Conservation (phyloP, 1,140 invertebrate species). For the Latrodectus geometricus region DNA sequence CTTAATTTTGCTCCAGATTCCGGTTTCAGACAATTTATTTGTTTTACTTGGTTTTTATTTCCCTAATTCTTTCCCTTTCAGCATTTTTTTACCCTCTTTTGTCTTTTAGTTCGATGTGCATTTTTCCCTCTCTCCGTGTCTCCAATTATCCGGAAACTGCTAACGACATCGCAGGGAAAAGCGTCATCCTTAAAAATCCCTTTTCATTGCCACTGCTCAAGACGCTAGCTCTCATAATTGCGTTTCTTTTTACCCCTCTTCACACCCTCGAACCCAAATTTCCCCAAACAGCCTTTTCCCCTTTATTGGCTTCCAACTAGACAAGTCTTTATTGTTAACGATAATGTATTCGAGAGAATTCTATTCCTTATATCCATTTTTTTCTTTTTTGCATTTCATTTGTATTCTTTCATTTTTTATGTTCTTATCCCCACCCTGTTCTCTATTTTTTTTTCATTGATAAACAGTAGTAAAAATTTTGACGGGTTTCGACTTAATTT, state of each 20-base stretch:
- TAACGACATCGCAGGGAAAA: conserved; percentile 29
- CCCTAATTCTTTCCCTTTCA: conserved; percentile 39
- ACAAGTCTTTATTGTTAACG: conserved; percentile 55
- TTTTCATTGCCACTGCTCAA: conserved; percentile 47
- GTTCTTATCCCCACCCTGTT: no score
- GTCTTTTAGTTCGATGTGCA: conserved; percentile 13
- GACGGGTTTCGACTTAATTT: no score
- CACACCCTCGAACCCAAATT: not conserved
- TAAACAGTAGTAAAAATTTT: no score
- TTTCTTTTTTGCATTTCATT: no score
- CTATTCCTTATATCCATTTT: not conserved
- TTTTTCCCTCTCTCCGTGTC: conserved; percentile 32
- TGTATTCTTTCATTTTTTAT: no score
- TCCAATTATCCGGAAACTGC: conserved; percentile 56
- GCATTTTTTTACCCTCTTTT: not conserved
- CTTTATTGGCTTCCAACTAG: conserved; percentile 49
- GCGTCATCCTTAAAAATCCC: conserved; percentile 43
- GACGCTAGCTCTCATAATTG: conserved; percentile 43
- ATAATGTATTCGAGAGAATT: conserved; percentile 46
- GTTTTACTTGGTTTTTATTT: conserved; percentile 35
- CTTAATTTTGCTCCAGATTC: not conserved
- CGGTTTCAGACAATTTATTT: conserved; percentile 48
- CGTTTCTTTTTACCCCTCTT: conserved; percentile 28
- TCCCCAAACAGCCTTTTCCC: no score
- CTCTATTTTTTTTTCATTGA: no score